Evolutionary conservation across 1,140 invertebrate species (phyloP), one percentile per base, ranked within the genome.

Genomic region (Listronotus oregonensis): DNA sequence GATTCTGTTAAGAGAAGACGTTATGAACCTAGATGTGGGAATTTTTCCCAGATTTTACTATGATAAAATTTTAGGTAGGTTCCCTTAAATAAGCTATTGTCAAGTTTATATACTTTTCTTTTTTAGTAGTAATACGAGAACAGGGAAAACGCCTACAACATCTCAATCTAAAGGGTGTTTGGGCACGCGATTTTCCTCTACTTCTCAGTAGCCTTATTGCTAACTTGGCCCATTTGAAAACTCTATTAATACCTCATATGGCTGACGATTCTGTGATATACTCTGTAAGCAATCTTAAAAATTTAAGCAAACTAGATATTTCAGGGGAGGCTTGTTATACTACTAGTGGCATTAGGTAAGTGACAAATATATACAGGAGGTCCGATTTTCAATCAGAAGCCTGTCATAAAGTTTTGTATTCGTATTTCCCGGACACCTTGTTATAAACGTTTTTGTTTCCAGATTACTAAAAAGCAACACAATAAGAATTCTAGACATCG

Each of bases 11-110:
- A 84, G 85, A 75, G 81, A 84, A 40, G 85, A 87, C 51, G 84
- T 89, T 0, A 83, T 84, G 52, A 83, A 81, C 60, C 72, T 89
- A 57, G 81, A 85, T 4, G 85, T 85, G 0, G 86, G 86, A 14
- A 84, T 87, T 47, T 89, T 89, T 77, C 87, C 87, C 1, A 81
- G 82, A 57, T 83, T 81, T 14, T 89, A 86, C 74, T 88, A 88
- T 74, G 83, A 84, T 55, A 85, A 85, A 76, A 85, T 89, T 67
- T 75, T 88, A 65, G 80, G 86, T 66, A 56, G n/a, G 39, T 12
- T 3, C n/a, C n/a, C n/a, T 14, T 2, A 12, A 12, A 12, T 14
- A 40, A 40, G 7, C 10, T 14, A 3, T 3, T n/a, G 8, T 14
- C 1, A 14, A 44, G 1, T 5, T 4, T 6, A 49, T 49, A 12